These are phyloP conservation scores for Pocillopora grandis DNA, from an alignment of 92 coral and sea anemone species.

Conservation along the genomic window DNA sequence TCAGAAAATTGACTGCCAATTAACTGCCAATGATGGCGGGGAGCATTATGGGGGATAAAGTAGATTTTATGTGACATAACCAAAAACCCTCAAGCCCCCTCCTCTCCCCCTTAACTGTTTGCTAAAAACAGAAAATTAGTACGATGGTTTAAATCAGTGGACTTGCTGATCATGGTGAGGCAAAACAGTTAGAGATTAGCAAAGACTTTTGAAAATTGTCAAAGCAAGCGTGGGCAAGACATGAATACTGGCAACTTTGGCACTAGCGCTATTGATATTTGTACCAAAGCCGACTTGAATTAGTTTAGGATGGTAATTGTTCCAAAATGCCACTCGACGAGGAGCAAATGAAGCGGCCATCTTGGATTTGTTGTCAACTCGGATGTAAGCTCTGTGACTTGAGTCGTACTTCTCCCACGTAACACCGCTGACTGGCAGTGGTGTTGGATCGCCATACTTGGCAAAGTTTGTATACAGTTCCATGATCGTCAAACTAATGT, in stretches of 20 bases:
- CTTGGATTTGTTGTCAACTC: constrained; percentile 58
- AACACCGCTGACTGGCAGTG: constrained; percentile 46
- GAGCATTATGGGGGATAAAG: too few relatives aligned
- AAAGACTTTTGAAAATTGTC: background rate
- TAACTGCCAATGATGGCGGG: too few relatives aligned
- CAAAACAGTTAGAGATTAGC: too few relatives aligned
- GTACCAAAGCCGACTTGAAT: constrained; percentile 18
- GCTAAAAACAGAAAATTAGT: too few relatives aligned
- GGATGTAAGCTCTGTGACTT: constrained; percentile 50
- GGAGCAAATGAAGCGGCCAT: constrained; percentile 56
- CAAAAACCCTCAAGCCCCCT: too few relatives aligned
- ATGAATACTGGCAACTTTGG: background rate
- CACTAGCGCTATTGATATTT: background rate
- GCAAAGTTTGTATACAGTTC: constrained; percentile 53
- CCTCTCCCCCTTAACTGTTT: too few relatives aligned
- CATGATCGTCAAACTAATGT: constrained; percentile 45
- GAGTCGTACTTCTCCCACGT: constrained; percentile 64
- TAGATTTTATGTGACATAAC: too few relatives aligned
- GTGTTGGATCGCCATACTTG: constrained; percentile 53
- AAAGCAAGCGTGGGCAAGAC: background rate
- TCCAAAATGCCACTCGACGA: constrained; percentile 82
- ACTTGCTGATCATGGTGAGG: background rate
- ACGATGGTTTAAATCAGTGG: too few relatives aligned
- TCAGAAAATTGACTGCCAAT: too few relatives aligned
- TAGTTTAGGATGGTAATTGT: constrained; percentile 71